phyloP scores from a whole-genome alignment of 2,888 invertebrate species.

The Dynastes hyllus region DNA sequence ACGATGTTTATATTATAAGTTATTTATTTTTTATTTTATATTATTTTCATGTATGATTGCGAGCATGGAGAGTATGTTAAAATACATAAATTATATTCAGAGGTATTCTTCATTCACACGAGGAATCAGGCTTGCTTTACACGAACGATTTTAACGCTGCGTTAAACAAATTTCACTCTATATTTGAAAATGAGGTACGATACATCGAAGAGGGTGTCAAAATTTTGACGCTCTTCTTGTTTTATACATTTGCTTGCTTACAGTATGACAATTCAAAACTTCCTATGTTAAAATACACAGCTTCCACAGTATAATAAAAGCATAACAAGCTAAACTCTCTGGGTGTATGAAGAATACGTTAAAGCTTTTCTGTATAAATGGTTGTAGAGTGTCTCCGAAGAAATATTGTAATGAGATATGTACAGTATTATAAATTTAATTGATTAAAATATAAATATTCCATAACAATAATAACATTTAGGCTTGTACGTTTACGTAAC shows the following conservation, averaged over 20 bases:
- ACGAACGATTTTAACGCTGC: no score
- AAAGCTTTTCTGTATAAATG: slow-evolving; percentile 37
- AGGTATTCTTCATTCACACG: slow-evolving; percentile 27
- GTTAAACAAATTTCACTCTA: no score
- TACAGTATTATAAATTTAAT: slow-evolving; percentile 69
- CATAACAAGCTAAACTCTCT: not conserved
- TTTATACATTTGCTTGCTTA: no score
- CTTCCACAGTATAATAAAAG: not conserved
- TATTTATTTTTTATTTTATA: slow-evolving; percentile 59
- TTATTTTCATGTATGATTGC: slow-evolving; percentile 53
- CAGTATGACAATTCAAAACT: not conserved
- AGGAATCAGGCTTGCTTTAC: no score
- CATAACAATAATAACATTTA: slow-evolving; percentile 59
- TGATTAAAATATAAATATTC: slow-evolving; percentile 61
- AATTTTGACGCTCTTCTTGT: no score
- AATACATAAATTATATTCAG: not conserved
- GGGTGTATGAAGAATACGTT: slow-evolving; percentile 22
- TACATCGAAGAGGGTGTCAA: no score
- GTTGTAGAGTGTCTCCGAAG: slow-evolving; percentile 53
- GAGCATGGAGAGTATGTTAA: slow-evolving; percentile 41
- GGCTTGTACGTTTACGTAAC: slow-evolving; percentile 62
- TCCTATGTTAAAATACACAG: no score
- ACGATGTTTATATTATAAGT: slow-evolving; percentile 61
- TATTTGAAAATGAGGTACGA: no score
- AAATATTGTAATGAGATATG: slow-evolving; percentile 58